phyloP scores from a whole-genome alignment of 2,797 vertebrate species.

The Sparidentex hasta region DNA sequence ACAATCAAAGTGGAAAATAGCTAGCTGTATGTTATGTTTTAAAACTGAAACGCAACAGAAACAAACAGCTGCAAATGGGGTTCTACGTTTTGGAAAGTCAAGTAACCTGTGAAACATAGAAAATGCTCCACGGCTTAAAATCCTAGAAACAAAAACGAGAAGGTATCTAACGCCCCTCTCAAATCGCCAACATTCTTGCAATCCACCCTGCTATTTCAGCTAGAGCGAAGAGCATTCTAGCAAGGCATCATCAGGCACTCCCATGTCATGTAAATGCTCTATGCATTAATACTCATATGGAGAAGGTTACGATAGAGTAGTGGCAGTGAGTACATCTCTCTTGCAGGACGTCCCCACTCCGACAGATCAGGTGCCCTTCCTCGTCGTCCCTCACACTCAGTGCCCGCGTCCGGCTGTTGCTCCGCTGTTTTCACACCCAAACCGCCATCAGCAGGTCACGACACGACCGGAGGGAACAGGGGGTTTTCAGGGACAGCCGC shows the following conservation, averaged over 20 bases:
- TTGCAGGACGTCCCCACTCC: constrained; percentile 99
- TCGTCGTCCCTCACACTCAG: constrained; percentile 99
- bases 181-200: constrained; percentile 75
- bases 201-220: constrained; percentile 84
- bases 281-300: constrained; percentile 88
- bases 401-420: constrained; percentile 94
- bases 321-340: constrained; percentile 99
- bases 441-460: constrained; percentile 85
- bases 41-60: constrained; percentile 59
- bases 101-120: constrained; percentile 78
- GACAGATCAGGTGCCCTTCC: constrained; percentile 99
- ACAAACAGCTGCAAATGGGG: constrained; percentile 65
- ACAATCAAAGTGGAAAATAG: constrained; percentile 27
- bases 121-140: constrained; percentile 80
- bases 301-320: constrained; percentile 93
- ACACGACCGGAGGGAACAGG: constrained; percentile 82
- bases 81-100: constrained; percentile 69
- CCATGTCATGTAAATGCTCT: constrained; percentile 87
- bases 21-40: constrained; percentile 47
- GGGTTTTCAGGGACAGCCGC: constrained; percentile 81
- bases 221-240: constrained; percentile 85
- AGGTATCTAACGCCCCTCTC: constrained; percentile 74
- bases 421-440: constrained; percentile 89
- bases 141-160: constrained; percentile 64
- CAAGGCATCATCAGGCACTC: constrained; percentile 85